phyloP scores from a whole-genome alignment of 2,113 vertebrate genomes.

The Numenius arquata region DNA sequence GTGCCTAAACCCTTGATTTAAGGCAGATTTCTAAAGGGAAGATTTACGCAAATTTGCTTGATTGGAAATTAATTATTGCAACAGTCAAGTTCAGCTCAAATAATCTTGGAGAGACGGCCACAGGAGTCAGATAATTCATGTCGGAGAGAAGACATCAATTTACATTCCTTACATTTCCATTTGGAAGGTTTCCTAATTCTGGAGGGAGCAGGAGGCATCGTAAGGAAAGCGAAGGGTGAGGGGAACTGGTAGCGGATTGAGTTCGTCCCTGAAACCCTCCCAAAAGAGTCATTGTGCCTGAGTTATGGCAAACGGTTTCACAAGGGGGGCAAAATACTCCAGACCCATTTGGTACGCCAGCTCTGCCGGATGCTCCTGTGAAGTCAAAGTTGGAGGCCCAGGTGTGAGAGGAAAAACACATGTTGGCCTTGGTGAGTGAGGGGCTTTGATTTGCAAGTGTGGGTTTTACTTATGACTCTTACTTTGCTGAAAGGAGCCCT shows the following conservation, averaged over 20 bases:
- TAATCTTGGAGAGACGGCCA: neutral
- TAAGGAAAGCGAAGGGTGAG: neutral
- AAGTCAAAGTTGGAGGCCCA: neutral
- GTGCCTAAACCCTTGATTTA: slow-evolving; percentile 57
- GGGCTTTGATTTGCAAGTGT: neutral
- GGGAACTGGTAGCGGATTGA: neutral
- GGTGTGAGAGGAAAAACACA: neutral
- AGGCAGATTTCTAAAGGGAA: slow-evolving; percentile 55
- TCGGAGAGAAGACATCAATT: neutral
- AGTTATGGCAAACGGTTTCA: neutral
- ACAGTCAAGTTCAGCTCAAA: slow-evolving; percentile 46
- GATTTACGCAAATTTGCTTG: slow-evolving; percentile 57
- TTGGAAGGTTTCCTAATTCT: slow-evolving; percentile 31
- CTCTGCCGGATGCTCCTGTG: neutral
- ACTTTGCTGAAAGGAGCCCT: neutral
- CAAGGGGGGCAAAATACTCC: neutral
- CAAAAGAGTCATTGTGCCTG: neutral
- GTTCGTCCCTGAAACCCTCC: neutral
- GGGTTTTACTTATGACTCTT: neutral
- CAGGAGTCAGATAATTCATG: slow-evolving; percentile 32
- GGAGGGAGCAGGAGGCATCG: neutral
- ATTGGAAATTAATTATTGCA: slow-evolving; percentile 66
- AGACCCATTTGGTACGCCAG: neutral
- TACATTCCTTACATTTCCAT: neutral
- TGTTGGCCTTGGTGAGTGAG: neutral